Percentiles rank a stretch among this genome's conserved stretches.
Evolutionary conservation across 1,140 invertebrate species (phyloP).

Genomic region (Caenorhabditis tropicalis): DNA sequence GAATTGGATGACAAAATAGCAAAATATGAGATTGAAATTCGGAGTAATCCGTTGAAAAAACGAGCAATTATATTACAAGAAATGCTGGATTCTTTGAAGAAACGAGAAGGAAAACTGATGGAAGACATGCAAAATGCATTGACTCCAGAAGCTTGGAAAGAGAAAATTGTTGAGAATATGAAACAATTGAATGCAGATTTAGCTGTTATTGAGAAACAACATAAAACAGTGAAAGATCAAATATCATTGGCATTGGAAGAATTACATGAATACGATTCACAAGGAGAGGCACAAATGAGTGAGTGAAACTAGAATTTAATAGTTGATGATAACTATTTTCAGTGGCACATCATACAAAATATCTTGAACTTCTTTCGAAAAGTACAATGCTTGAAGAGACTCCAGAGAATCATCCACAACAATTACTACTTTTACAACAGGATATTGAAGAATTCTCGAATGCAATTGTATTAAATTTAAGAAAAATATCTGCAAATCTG

Average conservation of each 20-base stretch:
- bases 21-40: constrained; percentile 26
- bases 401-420: neutral
- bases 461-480: neutral
- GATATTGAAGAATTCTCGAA: constrained; percentile 12
- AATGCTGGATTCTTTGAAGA: neutral
- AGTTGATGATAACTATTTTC: neutral
- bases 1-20: constrained; percentile 11
- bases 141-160: constrained; percentile 3
- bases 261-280: constrained; percentile 10
- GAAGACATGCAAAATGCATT: constrained; percentile 33
- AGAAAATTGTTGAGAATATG: neutral
- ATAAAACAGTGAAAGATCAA: constrained; percentile 8
- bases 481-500: constrained; percentile 26
- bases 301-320: neutral
- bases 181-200: constrained; percentile 24
- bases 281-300: constrained; percentile 22
- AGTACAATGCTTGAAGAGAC: constrained; percentile 11
- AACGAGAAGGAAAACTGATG: constrained; percentile 8
- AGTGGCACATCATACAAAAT: constrained; percentile 33
- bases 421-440: neutral
- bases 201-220: constrained; percentile 8
- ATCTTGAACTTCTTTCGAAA: constrained; percentile 26
- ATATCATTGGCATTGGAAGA: constrained; percentile 19
- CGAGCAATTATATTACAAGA: neutral
- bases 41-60: constrained; percentile 28